Evolutionary conservation across 2,888 invertebrate species (phyloP), one percentile per base, ranked within the genome.

Genomic region (Gastrophysa polygoni): DNA sequence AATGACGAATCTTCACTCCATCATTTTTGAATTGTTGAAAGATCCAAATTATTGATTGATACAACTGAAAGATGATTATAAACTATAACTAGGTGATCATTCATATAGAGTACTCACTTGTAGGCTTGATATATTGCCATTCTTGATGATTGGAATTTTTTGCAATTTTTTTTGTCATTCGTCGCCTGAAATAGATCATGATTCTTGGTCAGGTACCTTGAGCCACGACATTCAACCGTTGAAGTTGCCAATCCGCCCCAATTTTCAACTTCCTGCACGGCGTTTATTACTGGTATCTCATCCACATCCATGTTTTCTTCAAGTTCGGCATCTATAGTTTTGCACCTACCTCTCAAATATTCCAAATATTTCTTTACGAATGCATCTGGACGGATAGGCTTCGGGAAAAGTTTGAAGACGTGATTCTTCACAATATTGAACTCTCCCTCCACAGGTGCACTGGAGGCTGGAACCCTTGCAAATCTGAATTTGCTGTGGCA

Each of bases 381-480:
- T 4, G 20, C 20, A 52, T 52, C 52, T 2, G 20, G 32, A 4
- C 34, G 32, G 11, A 38, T 20, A 3, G 52, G 52, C 20, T 52
- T 52, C 18, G 38, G 38, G 20, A 34, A 52, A 10, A 52, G 11
- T 34, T 52, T 52, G 18, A 52, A 38, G 7, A 52, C 20, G 38
- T 52, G 52, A 10, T 52, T 52, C 34, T 52, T 52, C 20, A 34
- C 20, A 11, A 34, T 34, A n/a, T 52, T 52, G 32, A 50, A 50
- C 34, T 52, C 52, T 18, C 18, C 29, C 34, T 52, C 52, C 5
- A 34, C 32, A 8, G 52, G 34, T 38, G 34, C 52, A 52, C 34
- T 52, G 17, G 52, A 18, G 8, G 52, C 52, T 34, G 52, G 52
- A 17, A 34, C 8, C 18, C 38, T 52, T 52, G 16, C 52, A 52